phyloP scores from a whole-genome alignment of 2,888 invertebrate species.

The Rotaria magnacalcarata region DNA sequence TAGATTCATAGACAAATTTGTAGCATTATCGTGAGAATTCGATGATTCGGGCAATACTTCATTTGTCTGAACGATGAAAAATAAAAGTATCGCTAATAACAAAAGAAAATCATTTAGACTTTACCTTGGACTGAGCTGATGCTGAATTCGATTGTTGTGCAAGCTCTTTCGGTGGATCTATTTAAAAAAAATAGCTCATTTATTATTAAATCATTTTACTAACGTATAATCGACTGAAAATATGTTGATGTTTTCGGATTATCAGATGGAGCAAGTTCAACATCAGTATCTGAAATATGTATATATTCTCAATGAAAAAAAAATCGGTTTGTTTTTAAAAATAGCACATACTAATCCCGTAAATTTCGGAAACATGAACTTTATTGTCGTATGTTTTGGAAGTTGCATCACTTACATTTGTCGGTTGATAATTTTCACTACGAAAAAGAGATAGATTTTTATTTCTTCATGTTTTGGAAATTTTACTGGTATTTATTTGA shows the following conservation, averaged over 20 bases:
- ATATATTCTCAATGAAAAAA: too few relatives aligned
- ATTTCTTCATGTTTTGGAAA: too few relatives aligned
- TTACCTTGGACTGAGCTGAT: not conserved
- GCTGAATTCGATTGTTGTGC: not conserved
- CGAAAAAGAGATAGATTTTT: not conserved
- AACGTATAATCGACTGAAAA: constrained; percentile 36
- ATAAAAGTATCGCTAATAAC: not conserved
- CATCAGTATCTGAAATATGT: constrained; percentile 31
- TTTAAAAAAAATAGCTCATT: not conserved
- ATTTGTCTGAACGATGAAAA: not conserved
- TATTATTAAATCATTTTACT: not conserved
- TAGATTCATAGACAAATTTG: not conserved
- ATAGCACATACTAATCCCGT: not conserved
- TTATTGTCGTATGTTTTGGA: not conserved
- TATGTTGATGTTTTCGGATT: constrained; percentile 41
- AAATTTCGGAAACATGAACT: constrained; percentile 12
- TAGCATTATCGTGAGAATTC: not conserved
- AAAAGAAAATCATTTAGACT: not conserved
- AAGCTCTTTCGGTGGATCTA: constrained; percentile 6
- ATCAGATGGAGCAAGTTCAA: constrained; percentile 40
- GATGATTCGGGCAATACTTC: not conserved
- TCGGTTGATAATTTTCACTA: not conserved
- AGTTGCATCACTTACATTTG: not conserved
- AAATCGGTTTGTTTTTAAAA: too few relatives aligned
- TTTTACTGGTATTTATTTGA: not conserved